Conservation (phyloP, 2,797 vertebrate genomes). For the Clarias pachynema region DNA sequence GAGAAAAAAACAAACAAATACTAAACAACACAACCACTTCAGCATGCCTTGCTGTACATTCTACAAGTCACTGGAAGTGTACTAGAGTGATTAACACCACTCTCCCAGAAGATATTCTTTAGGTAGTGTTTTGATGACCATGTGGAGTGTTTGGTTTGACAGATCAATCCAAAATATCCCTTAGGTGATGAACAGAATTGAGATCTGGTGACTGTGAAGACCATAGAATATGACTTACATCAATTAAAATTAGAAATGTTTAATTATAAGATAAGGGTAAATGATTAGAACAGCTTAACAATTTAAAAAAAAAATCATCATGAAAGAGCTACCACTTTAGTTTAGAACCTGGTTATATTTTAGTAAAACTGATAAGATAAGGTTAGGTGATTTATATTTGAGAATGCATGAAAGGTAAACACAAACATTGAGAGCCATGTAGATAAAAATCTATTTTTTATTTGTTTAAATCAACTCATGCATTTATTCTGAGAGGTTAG, state of each 20-base stretch:
- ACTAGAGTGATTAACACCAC: not conserved
- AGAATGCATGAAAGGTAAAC: not conserved
- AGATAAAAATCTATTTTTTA: not conserved
- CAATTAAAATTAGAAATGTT: not conserved
- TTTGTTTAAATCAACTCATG: not conserved
- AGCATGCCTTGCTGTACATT: not conserved
- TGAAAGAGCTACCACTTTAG: not conserved
- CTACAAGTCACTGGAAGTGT: not conserved
- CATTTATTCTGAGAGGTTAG: not conserved
- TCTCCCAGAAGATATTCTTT: not conserved
- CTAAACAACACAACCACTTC: not conserved
- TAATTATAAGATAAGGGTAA: not conserved
- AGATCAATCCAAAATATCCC: not conserved
- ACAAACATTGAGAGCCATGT: not conserved
- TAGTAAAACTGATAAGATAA: not conserved
- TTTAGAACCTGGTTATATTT: not conserved
- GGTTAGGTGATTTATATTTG: not conserved
- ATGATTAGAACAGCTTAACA: not conserved
- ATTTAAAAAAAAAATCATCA: not conserved
- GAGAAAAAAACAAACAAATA: not conserved
- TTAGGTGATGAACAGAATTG: too few species aligned
- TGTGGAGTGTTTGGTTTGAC: not conserved
- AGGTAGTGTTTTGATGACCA: not conserved
- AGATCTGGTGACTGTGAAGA: not conserved
- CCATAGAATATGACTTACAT: not conserved